phyloP scores from a whole-genome alignment of 2,888 invertebrate genomes.

The Ligdia adustata region DNA sequence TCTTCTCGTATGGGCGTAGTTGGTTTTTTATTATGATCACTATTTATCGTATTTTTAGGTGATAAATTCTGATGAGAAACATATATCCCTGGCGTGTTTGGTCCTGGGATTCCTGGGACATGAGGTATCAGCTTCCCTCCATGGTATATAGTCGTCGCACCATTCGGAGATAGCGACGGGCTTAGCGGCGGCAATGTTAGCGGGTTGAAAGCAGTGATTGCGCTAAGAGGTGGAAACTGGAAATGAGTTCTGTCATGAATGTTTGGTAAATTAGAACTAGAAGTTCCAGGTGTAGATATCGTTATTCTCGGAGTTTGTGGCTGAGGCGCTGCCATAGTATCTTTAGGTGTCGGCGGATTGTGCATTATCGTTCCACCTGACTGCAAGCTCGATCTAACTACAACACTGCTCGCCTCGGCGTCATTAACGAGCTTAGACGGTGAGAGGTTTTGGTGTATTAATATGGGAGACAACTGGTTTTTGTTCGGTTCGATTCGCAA shows the following conservation, averaged over 20 bases:
- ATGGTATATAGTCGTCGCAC: constrained; percentile 86
- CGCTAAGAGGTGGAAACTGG: constrained; percentile 87
- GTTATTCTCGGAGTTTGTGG: constrained; percentile 83
- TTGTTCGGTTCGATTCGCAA: constrained; percentile 87
- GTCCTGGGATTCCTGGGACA: constrained; percentile 95
- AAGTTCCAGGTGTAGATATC: constrained; percentile 80
- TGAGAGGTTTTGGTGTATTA: constrained; percentile 76
- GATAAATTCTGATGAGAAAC: constrained; percentile 51
- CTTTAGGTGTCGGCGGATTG: constrained; percentile 83
- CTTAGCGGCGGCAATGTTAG: constrained; percentile 85
- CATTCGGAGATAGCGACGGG: constrained; percentile 78
- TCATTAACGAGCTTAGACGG: constrained; percentile 72
- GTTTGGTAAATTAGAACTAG: constrained; percentile 81
- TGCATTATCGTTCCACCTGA: constrained; percentile 92
- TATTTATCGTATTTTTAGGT: constrained; percentile 49
- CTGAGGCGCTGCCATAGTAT: constrained; percentile 63
- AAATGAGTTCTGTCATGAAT: constrained; percentile 81
- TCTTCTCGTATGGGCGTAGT: constrained; percentile 47
- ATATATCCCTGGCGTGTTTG: constrained; percentile 84
- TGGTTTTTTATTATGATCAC: constrained; percentile 48
- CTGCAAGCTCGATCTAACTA: constrained; percentile 91
- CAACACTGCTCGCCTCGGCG: constrained; percentile 86
- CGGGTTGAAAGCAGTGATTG: constrained; percentile 88
- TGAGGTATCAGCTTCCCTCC: constrained; percentile 92
- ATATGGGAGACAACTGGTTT: constrained; percentile 82